A percentile compares a stretch with the other conserved stretches of the same genome.
These are phyloP conservation scores for Lytechinus variegatus DNA, from an alignment of 35 echinoderm and acorn worm species.

Conservation along the genomic window DNA sequence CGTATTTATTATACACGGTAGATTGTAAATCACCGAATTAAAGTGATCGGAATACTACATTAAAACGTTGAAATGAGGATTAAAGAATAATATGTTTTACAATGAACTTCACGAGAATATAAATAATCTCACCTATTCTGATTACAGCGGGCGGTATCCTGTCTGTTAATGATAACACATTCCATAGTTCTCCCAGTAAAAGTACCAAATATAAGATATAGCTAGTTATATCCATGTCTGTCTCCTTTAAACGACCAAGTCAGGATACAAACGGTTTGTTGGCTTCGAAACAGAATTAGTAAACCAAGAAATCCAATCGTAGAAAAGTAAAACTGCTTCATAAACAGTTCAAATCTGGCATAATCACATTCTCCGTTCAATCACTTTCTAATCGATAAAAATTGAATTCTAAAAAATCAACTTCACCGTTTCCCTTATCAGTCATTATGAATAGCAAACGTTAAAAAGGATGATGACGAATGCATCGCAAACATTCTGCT, in stretches of 20 bases:
- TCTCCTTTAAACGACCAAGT: background rate
- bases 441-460: background rate
- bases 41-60: no score
- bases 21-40: no score
- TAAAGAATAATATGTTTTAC: no score
- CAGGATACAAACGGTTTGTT: background rate
- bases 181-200: background rate
- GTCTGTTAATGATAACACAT: background rate
- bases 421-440: background rate
- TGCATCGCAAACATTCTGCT: background rate
- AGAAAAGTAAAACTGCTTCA: background rate
- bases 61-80: no score
- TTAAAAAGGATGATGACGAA: background rate
- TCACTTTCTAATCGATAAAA: background rate
- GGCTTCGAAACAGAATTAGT: background rate
- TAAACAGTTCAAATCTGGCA: background rate
- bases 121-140: background rate
- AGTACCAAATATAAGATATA: background rate
- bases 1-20: no score
- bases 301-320: background rate
- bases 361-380: background rate
- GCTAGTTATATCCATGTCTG: background rate
- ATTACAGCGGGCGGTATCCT: background rate
- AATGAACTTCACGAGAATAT: no score
- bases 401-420: background rate